phyloP scores from a whole-genome alignment of 2,888 invertebrate genomes.

The Rhamnusium bicolor region DNA sequence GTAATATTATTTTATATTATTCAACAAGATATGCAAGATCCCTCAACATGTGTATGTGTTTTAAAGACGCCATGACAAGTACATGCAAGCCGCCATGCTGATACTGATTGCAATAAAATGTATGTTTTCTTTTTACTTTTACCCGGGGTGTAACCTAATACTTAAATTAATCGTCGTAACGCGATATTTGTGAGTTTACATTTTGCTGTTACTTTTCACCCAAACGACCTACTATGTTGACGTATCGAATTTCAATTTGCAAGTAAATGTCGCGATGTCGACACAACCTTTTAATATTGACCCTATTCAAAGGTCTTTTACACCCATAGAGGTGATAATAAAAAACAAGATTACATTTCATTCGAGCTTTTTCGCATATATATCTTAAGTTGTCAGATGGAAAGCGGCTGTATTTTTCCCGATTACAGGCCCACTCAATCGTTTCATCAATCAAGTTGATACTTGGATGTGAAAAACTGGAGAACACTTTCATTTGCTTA shows the following conservation, averaged over 20 bases:
- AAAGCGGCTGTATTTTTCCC: background rate
- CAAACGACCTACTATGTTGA: constrained; percentile 40
- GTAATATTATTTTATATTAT: background rate
- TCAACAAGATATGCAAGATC: too few species aligned
- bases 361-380: background rate
- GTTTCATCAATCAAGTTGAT: background rate
- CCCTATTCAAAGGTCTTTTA: constrained; percentile 23
- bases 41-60: background rate
- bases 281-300: constrained; percentile 14
- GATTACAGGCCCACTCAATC: background rate
- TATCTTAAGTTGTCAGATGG: background rate
- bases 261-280: constrained; percentile 38
- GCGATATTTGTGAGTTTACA: constrained; percentile 11
- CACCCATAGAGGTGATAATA: constrained; percentile 15
- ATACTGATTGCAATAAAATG: background rate
- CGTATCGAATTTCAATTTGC: constrained; percentile 48
- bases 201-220: constrained; percentile 6
- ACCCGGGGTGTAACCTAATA: constrained; percentile 14
- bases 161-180: constrained; percentile 17
- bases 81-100: background rate
- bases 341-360: constrained; percentile 10
- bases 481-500: background rate
- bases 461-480: background rate
- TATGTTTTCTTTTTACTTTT: background rate
- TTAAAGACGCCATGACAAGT: background rate